Evolutionary conservation across 2,888 invertebrate genomes (phyloP).

Genomic region (Dendrolimus pini): DNA sequence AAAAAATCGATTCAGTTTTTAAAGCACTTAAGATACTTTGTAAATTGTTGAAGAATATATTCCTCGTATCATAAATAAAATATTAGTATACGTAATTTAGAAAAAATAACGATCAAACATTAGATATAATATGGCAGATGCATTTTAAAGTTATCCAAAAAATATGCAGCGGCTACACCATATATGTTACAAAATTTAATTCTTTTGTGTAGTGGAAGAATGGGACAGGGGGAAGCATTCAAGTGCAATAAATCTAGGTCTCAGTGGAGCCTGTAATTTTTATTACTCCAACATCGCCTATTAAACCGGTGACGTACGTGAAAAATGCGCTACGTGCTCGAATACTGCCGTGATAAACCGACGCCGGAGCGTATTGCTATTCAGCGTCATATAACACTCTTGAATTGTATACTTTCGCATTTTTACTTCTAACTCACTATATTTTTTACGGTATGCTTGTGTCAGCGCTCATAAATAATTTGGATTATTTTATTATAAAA

Average conservation of each 20-base stretch:
- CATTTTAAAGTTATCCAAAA: too few relatives aligned
- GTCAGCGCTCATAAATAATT: background rate
- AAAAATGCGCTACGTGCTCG: slow-evolving; percentile 13
- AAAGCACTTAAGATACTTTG: too few relatives aligned
- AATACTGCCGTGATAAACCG: slow-evolving; percentile 11
- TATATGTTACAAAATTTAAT: background rate
- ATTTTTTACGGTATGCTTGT: background rate
- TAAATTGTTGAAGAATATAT: too few relatives aligned
- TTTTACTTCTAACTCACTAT: slow-evolving; percentile 5
- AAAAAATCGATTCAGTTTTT: too few relatives aligned
- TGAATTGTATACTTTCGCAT: background rate
- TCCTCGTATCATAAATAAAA: too few relatives aligned
- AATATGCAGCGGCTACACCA: too few relatives aligned
- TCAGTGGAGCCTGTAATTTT: slow-evolving; percentile 38
- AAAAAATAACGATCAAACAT: too few relatives aligned
- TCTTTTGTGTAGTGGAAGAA: background rate
- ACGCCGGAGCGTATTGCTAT: slow-evolving; percentile 5
- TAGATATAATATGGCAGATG: too few relatives aligned
- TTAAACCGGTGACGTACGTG: slow-evolving; percentile 18
- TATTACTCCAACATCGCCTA: slow-evolving; percentile 29
- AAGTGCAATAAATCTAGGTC: slow-evolving; percentile 31
- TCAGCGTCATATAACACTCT: slow-evolving; percentile 3
- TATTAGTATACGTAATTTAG: too few relatives aligned
- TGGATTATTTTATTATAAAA: background rate
- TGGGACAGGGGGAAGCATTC: background rate